phyloP scores from a whole-genome alignment of 2,113 vertebrate species.

The Oreotrochilus melanogaster region DNA sequence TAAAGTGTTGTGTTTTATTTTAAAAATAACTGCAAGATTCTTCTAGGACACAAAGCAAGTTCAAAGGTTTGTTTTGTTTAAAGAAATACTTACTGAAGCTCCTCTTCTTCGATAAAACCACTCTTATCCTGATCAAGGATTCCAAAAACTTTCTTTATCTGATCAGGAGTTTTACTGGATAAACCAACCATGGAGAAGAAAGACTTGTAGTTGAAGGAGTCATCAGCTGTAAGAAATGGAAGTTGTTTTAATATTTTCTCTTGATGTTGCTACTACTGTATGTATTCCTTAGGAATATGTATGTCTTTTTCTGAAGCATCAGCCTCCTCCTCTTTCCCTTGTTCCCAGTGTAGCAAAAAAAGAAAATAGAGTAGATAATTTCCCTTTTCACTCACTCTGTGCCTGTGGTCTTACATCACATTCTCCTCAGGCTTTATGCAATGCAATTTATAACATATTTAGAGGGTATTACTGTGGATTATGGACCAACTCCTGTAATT shows the following conservation, averaged over 20 bases:
- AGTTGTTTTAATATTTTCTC: neutral
- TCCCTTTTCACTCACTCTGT: neutral
- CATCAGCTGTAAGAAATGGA: conserved; percentile 78
- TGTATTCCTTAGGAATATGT: neutral
- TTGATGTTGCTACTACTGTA: neutral
- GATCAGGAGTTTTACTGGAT: conserved; percentile 75
- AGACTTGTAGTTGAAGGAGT: conserved; percentile 83
- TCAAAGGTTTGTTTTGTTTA: neutral
- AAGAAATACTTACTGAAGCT: conserved; percentile 81
- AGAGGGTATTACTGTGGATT: neutral
- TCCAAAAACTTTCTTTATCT: conserved; percentile 81
- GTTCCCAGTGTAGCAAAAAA: neutral
- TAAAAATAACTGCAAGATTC: neutral
- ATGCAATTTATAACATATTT: conserved; percentile 3
- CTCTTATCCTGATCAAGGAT: conserved; percentile 89
- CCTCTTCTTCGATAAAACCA: conserved; percentile 86
- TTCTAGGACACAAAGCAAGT: neutral
- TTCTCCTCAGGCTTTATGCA: neutral
- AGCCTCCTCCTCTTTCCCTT: neutral
- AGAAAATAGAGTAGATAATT: neutral
- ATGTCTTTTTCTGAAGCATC: neutral
- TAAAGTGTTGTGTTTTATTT: neutral
- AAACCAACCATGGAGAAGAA: conserved; percentile 85
- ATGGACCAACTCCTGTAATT: neutral
- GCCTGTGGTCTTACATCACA: neutral